Conservation (phyloP, 2,888 invertebrate genomes). For the Diarsia mendica region DNA sequence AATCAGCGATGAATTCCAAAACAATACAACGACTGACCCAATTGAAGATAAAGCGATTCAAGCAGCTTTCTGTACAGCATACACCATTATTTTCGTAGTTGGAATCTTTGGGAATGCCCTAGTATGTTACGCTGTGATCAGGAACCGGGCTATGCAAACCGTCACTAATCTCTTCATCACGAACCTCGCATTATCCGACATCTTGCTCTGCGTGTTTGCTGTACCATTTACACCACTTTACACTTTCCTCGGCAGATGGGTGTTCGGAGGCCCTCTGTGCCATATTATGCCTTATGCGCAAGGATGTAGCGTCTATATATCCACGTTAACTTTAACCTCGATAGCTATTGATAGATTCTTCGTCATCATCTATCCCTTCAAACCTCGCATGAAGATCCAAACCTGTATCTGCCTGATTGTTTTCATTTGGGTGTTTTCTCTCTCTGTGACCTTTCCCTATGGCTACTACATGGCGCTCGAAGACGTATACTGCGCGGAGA, state of each 20-base stretch:
- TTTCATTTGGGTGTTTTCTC: conserved; percentile 95
- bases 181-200: conserved; percentile 96
- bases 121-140: conserved; percentile 96
- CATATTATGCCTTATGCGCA: conserved; percentile 96
- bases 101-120: conserved; percentile 96
- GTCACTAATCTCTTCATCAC: conserved; percentile 98
- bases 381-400: conserved; percentile 94
- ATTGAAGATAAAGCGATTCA: conserved; percentile 93
- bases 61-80: conserved; percentile 93
- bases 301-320: conserved; percentile 97
- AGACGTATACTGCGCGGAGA: conserved; percentile 92
- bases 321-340: conserved; percentile 96
- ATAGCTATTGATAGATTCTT: conserved; percentile 98
- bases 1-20: conserved; percentile 69
- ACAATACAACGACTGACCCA: conserved; percentile 83
- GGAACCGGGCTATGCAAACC: conserved; percentile 97
- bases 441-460: conserved; percentile 95
- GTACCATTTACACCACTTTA: conserved; percentile 97
- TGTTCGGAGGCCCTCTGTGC: conserved; percentile 95
- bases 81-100: conserved; percentile 94
- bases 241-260: conserved; percentile 95
- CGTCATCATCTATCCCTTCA: conserved; percentile 96
- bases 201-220: conserved; percentile 95
- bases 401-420: conserved; percentile 94
- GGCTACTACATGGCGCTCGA: conserved; percentile 94